Base-by-base conservation (phyloP, 2,113 vertebrate genomes). In the Gallinago undulata region DNA sequence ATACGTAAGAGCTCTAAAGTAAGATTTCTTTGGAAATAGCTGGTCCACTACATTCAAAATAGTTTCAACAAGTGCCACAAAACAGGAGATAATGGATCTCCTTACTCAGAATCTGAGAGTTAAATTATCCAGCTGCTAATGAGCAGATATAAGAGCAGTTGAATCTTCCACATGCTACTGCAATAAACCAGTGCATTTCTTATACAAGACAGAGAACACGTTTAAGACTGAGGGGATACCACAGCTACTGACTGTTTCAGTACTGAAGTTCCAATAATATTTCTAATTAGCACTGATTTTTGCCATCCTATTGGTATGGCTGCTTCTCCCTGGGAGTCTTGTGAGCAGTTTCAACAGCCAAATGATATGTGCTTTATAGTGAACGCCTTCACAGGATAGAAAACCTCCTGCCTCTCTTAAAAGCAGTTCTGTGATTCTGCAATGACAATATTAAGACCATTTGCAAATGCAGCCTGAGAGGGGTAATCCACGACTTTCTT, bases 381-480 rank as follows among this genome's bases (percentile, higher is more conserved):
- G 25, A 83, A 64, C 17, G 39, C 8, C 13, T 45, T 25, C 0
- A 0, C 21, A 19, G 33, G 30, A 50, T 13, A 77, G 17, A 53
- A 16, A 70, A 60, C 5, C 43, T 91, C 72, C 47, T 14, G n/a
- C 8, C 31, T 55, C 33, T 78, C 64, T 78, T 73, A 55, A 62
- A 94, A 50, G 19, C 6, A 51, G 28, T 77, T 74, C 27, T 50
- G 17, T 19, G 22, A 31, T 25, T 80, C 45, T 66, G 21, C 31
- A 87, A 62, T 8, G 30, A 24, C 13, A 48, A 24, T 50, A 84
- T 31, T 51, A 78, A 64, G 25, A 33, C 39, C 13, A 60, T 82
- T 50, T 82, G 30, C 23, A 81, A 89, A 76, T 33, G 64, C 18
- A 85, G 30, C 10, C 16, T 30, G 19, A 87, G 23, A 87, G 5